Evolutionary conservation across 23 tunicate species (phyloP), one percentile per base, ranked within the genome.

Genomic region (Clavelina lepadiformis): DNA sequence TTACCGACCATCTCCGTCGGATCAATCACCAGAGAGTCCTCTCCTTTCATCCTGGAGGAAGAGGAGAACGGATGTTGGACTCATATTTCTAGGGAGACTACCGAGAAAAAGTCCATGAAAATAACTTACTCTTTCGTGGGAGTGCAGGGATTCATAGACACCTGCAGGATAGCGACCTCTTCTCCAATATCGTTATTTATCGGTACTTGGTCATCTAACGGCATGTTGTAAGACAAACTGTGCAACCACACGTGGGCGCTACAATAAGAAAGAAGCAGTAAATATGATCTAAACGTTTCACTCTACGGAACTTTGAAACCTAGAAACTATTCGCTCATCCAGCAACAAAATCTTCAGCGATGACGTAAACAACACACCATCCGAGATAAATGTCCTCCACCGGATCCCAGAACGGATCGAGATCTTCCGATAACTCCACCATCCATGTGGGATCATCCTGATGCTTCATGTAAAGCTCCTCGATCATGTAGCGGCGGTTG

Each of bases 391-490:
- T 53, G 51, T 83, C 91, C 37, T 83, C 91, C 5, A 83, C 76
- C 3, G 91, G 91, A 51, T 83, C 91, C 91, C 91, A 83, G 31
- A 83, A 83, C 30, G 91, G 91, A 36, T 83, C 91, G 33, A 59
- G 63, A 18, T 74, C 77, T 33, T 61, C 60, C 24, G 82, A 45
- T 4, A 83, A 41, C 22, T 25, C 20, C 2, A 58, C 33, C 29
- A 83, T 38, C 35, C 61, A 19, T 13, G 26, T 26, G 2, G 82
- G 76, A 64, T 83, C 67, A 11, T 83, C 82, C 31, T 28, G 38
- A 50, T 54, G 75, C 4, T 67, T 68, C 76, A 76, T 68, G 64
- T 83, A 83, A 5, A 74, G 38, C 28, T 83, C 91, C 60, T 83
- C 91, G n/a, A 83, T 83, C 65, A 83, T 21, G 55, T 68, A 83